Conservation (phyloP, 2,888 invertebrate genomes). For the Panopea generosa region DNA sequence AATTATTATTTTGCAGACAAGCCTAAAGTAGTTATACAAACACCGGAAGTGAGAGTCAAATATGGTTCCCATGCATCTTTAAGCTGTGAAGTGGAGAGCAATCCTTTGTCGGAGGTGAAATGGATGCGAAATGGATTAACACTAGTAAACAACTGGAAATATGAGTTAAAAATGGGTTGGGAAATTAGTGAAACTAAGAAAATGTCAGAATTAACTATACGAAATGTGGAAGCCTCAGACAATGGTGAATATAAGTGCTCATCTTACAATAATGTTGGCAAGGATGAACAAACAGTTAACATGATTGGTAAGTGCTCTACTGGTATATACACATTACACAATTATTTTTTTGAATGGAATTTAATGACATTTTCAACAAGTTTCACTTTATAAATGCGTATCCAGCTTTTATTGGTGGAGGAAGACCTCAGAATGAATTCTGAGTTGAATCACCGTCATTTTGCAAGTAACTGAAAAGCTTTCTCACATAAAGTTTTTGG, state of each 20-base stretch:
- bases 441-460: too few relatives aligned
- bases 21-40: slow-evolving; percentile 8
- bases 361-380: too few relatives aligned
- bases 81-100: slow-evolving; percentile 43
- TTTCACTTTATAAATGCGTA: too few relatives aligned
- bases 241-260: slow-evolving; percentile 45
- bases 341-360: too few relatives aligned
- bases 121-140: slow-evolving; percentile 33
- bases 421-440: too few relatives aligned
- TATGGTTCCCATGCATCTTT: slow-evolving; percentile 6
- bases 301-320: slow-evolving; percentile 24
- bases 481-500: too few relatives aligned
- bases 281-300: slow-evolving; percentile 18
- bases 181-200: slow-evolving; percentile 31
- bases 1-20: slow-evolving; percentile 18
- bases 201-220: slow-evolving; percentile 39
- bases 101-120: slow-evolving; percentile 28
- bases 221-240: slow-evolving; percentile 21
- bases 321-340: neutral
- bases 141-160: slow-evolving; percentile 37
- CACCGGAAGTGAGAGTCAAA: slow-evolving; percentile 16
- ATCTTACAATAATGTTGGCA: slow-evolving; percentile 34
- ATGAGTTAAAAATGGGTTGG: slow-evolving; percentile 15
- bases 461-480: too few relatives aligned
- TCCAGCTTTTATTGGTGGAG: too few relatives aligned